phyloP scores from a whole-genome alignment of 2,888 invertebrate genomes.

The Philonicus albiceps region DNA sequence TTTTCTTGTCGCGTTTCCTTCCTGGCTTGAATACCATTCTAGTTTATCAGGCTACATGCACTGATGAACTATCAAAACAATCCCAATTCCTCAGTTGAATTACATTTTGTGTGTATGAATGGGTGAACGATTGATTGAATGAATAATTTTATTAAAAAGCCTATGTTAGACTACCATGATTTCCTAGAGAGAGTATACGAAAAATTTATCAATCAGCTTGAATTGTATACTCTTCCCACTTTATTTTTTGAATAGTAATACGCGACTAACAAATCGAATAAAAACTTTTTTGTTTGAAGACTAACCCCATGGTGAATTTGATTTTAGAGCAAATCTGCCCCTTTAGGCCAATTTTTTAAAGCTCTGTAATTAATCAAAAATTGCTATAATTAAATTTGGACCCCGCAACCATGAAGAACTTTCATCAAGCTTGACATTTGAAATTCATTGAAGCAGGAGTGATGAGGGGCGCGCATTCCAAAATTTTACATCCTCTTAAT shows the following conservation, averaged over 20 bases:
- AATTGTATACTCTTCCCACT: not conserved
- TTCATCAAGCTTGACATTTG: not conserved
- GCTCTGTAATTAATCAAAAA: not conserved
- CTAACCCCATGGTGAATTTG: not conserved
- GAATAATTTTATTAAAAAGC: no score
- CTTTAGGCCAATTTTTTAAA: not conserved
- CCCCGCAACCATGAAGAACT: not conserved
- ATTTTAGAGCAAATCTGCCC: not conserved
- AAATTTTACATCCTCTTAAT: constrained; percentile 6
- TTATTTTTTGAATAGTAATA: not conserved
- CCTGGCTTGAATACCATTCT: not conserved
- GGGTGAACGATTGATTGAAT: not conserved
- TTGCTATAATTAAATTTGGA: not conserved
- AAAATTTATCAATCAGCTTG: not conserved
- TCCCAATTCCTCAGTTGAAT: not conserved
- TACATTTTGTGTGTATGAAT: not conserved
- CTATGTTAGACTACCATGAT: no score
- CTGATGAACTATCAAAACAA: not conserved
- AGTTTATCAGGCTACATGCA: not conserved
- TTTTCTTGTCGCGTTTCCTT: not conserved
- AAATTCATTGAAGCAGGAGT: not conserved
- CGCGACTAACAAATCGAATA: not conserved
- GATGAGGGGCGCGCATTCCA: not conserved
- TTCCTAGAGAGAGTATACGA: no score
- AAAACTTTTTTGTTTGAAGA: not conserved